These are phyloP conservation scores for Pantherophis alleghaniensis DNA, from an alignment of 2,797 vertebrate genomes.

Conservation along the genomic window DNA sequence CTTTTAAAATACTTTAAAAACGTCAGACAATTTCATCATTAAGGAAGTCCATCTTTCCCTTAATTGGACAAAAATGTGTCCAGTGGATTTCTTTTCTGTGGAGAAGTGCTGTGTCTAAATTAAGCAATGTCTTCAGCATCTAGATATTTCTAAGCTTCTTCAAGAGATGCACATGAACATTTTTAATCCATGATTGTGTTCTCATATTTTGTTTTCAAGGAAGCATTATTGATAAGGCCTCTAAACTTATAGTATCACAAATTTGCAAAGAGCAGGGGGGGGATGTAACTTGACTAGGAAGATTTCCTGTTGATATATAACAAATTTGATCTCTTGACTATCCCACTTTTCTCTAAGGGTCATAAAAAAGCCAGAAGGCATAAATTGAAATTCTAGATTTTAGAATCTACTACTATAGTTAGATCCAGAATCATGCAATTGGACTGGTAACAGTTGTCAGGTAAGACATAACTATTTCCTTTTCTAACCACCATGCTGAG, in stretches of 20 bases:
- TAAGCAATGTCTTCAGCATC: not conserved
- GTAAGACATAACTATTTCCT: not conserved
- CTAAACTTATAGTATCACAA: fast-evolving
- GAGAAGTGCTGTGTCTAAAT: not conserved
- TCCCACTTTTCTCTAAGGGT: not conserved
- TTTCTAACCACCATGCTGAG: fast-evolving
- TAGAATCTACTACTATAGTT: not conserved
- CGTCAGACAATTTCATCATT: not conserved
- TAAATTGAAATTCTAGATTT: not conserved
- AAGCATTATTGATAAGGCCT: not conserved
- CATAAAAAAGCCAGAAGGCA: not conserved
- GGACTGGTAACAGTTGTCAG: not conserved
- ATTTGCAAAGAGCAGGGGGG: not conserved
- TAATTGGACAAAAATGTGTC: not conserved
- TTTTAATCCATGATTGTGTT: not conserved
- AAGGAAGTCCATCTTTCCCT: not conserved
- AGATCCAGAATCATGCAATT: not conserved
- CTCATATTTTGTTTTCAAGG: not conserved
- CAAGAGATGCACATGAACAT: not conserved
- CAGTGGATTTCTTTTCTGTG: not conserved
- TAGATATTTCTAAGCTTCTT: not conserved
- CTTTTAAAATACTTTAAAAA: not conserved
- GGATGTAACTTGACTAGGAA: not conserved
- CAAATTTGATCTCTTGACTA: not conserved
- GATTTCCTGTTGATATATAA: not conserved